Percentiles rank a stretch among this genome's conserved stretches.
These are phyloP conservation scores for Neolamprologus caudopunctatus DNA, from an alignment of 2,113 vertebrate genomes.

Conservation along the genomic window DNA sequence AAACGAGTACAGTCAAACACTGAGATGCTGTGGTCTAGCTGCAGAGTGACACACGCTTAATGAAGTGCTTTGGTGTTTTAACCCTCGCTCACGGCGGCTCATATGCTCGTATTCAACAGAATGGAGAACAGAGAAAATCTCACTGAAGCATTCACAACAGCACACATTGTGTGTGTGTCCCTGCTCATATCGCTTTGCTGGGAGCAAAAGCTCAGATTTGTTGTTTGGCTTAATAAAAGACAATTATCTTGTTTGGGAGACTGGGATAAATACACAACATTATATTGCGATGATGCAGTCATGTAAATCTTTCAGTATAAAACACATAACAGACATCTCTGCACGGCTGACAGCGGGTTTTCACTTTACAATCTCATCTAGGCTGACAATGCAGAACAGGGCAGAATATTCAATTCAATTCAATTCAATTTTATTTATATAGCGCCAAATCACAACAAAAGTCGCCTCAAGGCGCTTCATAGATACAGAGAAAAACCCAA, in stretches of 20 bases:
- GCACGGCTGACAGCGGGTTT: rapidly evolving
- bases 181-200: background rate
- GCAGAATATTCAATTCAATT: no score
- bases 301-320: background rate
- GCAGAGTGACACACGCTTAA: background rate
- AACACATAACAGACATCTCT: background rate
- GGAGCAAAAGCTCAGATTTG: background rate
- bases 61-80: background rate
- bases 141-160: background rate
- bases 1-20: background rate
- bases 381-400: no score
- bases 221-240: background rate
- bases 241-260: background rate
- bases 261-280: background rate
- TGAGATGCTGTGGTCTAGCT: background rate
- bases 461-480: no score
- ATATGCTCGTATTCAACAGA: background rate
- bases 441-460: no score
- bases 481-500: no score
- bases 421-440: no score
- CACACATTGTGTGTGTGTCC: background rate
- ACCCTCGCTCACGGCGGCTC: background rate
- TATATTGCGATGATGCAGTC: background rate
- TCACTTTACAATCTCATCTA: no score
- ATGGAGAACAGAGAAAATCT: background rate